Base-by-base conservation (phyloP, 2,797 vertebrate species). In the Thamnophis elegans region DNA sequence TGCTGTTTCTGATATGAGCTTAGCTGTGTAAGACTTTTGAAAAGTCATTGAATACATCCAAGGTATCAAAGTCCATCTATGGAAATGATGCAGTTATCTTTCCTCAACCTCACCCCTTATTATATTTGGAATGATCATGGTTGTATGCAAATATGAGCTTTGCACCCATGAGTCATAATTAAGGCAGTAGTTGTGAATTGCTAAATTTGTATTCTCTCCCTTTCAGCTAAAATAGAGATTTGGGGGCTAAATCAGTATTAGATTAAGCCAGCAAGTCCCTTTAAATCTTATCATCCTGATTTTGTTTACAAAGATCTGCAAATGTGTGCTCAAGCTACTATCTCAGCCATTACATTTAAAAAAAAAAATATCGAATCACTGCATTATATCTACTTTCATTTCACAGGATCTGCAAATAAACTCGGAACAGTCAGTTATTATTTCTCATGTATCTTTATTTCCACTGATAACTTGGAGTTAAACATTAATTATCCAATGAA, bases 401-500 rank as follows among this genome's bases (percentile, higher is more conserved):
- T 89, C 65, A 90, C 58, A 89, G 89, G 89, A 88, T 85, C 58
- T 59, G 58, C 82, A 60, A 65, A 91, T 65, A 88, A 51, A 87
- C 26, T 36, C 3, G 6, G 87, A 85, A 53, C 73, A 68, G 22
- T 13, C 32, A 26, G 51, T 92, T 78, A 32, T n/a, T 62, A 90
- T 65, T 90, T 62, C 18, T 5, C 51, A 53, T 12, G 6, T 1
- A 0, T 1, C 1, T 0, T 91, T 28, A 36, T 73, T 54, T 85
- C 68, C n/a, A 20, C 85, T 86, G 1, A 11, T 28, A 58, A 26
- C 87, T 65, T 89, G 1, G 26, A 36, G 0, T 58, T 88, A 18
- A 0, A 92, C 73, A 22, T 0, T 0, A 0, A 90, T 58, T 90
- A 68, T 92, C 89, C 26, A 68, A 0, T 0, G 26, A 0, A 47